phyloP scores from a whole-genome alignment of 2,113 vertebrate genomes.

The Odontesthes bonariensis region DNA sequence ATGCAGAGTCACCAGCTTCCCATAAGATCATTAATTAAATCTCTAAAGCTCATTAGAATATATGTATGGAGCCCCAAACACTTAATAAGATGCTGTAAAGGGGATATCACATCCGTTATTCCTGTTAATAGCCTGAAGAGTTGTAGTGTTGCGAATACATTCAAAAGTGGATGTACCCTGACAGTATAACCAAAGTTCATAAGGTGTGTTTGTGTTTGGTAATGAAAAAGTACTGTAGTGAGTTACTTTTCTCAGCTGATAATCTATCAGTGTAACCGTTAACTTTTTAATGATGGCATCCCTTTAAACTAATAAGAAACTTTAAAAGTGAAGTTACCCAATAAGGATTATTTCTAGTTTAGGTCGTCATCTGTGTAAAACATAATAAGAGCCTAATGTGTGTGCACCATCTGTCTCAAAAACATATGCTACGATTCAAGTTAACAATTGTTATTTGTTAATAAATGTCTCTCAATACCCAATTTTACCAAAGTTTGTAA shows the following conservation, averaged over 20 bases:
- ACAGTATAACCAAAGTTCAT: too few species aligned
- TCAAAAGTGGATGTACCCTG: too few species aligned
- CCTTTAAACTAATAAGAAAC: too few species aligned
- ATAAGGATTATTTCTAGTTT: neutral
- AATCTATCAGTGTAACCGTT: neutral
- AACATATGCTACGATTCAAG: constrained; percentile 10
- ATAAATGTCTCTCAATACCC: constrained; percentile 33
- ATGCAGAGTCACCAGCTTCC: neutral
- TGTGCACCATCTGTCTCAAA: constrained; percentile 3
- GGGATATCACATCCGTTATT: too few species aligned
- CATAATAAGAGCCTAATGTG: neutral
- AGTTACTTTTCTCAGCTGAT: neutral
- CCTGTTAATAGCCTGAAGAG: neutral
- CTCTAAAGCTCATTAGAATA: neutral
- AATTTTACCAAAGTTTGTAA: constrained; percentile 41
- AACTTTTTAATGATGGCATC: neutral
- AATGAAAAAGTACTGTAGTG: neutral
- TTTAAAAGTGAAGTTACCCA: neutral
- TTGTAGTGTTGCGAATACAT: neutral
- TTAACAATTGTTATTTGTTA: constrained; percentile 29
- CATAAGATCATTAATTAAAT: neutral
- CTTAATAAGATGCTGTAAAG: neutral
- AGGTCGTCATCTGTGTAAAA: neutral
- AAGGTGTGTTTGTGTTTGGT: neutral
- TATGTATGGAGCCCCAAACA: neutral